Base-by-base conservation (phyloP, 2,888 invertebrate species). In the Pterostichus madidus region DNA sequence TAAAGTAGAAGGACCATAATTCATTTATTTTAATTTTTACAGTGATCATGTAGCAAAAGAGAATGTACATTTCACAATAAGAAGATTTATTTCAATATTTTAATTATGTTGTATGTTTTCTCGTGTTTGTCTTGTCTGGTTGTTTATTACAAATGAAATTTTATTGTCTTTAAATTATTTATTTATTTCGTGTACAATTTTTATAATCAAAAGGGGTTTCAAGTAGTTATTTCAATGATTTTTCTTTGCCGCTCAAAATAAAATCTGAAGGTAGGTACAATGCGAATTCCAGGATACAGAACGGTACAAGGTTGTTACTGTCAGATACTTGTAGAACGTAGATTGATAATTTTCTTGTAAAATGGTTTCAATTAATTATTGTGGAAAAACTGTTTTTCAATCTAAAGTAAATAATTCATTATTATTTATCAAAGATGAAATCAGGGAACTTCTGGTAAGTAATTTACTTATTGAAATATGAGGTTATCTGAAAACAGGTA, bases 41-140 rank as follows among this genome's bases (percentile, higher is more conserved):
- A 56, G 77, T 56, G 53, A 56, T 77, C 77, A 77, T 77, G 77
- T 77, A 77, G 77, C 77, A 39, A 53, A 77, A 77, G 53, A 56
- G 53, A n/a, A 56, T 77, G 39, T 77, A 77, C 77, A 53, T 56
- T 77, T 77, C 39, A 53, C 32, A 77, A 77, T 77, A 77, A 77
- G 77, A 77, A 77, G 56, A 77, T 56, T 53, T 56, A 56, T 77
- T 77, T 77, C 24, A 56, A 24, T 77, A 52, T 56, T 77, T 77
- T 56, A 39, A 44, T 56, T 39, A 77, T 77, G 56, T 77, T 75
- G 53, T 59, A 56, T 77, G 53, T 56, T 56, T 56, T 77, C 56
- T 56, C 49, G 49, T 75, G 75, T 75, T 32, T 75, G 31, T 75
- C 52, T 75, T 75, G 68, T 71, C 68, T 44, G 13, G 24, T 39